Percentiles rank a stretch among this genome's conserved stretches.
phyloP scores from a whole-genome alignment of 2,888 invertebrate genomes.

The Apamea monoglypha region DNA sequence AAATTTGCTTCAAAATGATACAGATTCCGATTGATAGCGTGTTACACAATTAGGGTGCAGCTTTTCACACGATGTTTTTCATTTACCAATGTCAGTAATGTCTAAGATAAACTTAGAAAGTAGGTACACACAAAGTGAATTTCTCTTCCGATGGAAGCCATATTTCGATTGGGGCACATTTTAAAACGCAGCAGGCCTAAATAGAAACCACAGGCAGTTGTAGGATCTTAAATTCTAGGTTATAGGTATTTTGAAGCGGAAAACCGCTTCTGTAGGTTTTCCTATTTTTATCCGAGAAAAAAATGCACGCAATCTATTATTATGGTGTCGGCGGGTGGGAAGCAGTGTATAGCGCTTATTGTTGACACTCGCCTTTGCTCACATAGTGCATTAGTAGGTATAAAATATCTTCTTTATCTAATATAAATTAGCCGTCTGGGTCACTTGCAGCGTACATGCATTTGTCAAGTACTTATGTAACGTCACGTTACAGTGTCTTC shows the following conservation, averaged over 20 bases:
- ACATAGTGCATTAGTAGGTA: neutral
- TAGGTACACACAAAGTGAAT: neutral
- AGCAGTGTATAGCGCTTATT: slow-evolving; percentile 6
- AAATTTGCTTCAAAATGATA: too few species aligned
- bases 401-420: slow-evolving; percentile 14
- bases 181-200: too few species aligned
- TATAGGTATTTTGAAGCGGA: neutral
- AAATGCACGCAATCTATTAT: slow-evolving; percentile 1
- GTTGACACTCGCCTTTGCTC: slow-evolving; percentile 1
- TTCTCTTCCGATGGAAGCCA: neutral
- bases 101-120: neutral
- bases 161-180: neutral
- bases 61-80: neutral
- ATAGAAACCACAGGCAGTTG: neutral
- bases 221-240: neutral
- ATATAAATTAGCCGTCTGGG: slow-evolving; percentile 10
- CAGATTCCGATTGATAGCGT: too few species aligned
- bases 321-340: neutral
- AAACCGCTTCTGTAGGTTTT: neutral
- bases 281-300: neutral
- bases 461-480: slow-evolving; percentile 5
- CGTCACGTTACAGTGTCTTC: slow-evolving; percentile 23
- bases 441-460: slow-evolving; percentile 1
- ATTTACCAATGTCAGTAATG: neutral
- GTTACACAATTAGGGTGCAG: too few species aligned